Percentiles rank a stretch among this genome's conserved stretches.
Evolutionary conservation across 2,797 vertebrate species (phyloP).

Genomic region (Notolabrus celidotus): DNA sequence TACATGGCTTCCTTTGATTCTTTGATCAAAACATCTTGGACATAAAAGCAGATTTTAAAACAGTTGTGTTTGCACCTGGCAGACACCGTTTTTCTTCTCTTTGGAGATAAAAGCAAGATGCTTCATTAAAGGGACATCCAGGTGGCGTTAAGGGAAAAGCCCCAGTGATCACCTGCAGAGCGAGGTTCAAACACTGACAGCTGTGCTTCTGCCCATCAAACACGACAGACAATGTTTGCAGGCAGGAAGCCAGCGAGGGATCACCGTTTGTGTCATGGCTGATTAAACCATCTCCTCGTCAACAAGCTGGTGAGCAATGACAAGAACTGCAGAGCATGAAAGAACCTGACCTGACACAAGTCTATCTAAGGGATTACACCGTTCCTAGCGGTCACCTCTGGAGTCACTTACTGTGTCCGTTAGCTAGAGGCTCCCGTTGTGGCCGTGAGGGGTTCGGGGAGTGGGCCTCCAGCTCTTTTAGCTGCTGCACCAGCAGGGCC

Average conservation of each 20-base stretch:
- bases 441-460: slow-evolving; percentile 24
- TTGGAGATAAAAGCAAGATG: neutral
- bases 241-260: slow-evolving; percentile 21
- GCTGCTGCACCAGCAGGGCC: slow-evolving; percentile 88
- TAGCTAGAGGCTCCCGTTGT: slow-evolving; percentile 49
- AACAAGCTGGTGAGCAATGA: slow-evolving; percentile 10
- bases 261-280: slow-evolving; percentile 16
- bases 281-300: slow-evolving; percentile 9
- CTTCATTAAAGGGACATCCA: neutral
- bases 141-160: neutral
- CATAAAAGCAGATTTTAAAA: neutral
- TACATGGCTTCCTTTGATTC: neutral
- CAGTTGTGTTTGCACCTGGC: neutral
- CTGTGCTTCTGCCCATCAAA: slow-evolving; percentile 30
- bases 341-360: slow-evolving; percentile 36
- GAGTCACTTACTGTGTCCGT: slow-evolving; percentile 68
- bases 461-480: slow-evolving; percentile 86
- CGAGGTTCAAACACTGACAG: neutral
- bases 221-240: slow-evolving; percentile 15
- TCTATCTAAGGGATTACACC: slow-evolving; percentile 4
- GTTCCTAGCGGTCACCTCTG: neutral
- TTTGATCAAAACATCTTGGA: slow-evolving; percentile 2
- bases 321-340: slow-evolving; percentile 6
- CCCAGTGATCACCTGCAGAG: neutral
- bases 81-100: neutral